phyloP scores from a whole-genome alignment of 2,797 vertebrate genomes.

The Notolepis coatsorum region DNA sequence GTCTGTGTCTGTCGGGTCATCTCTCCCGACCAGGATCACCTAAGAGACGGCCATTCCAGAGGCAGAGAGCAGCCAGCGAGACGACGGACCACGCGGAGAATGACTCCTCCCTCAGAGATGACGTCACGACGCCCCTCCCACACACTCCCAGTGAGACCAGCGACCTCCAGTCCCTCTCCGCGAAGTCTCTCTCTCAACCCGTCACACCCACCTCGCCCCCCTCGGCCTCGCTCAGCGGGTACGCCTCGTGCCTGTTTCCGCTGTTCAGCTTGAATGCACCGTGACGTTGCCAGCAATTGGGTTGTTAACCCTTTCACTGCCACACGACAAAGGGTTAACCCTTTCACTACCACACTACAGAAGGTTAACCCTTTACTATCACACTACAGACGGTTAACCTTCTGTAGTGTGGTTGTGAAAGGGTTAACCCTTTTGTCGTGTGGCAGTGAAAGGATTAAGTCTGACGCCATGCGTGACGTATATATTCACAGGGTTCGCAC shows the following conservation, averaged over 20 bases:
- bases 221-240: slow-evolving; percentile 90
- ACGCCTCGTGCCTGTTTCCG: slow-evolving; percentile 35
- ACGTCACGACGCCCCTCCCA: slow-evolving; percentile 77
- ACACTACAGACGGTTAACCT: no score
- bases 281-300: background rate
- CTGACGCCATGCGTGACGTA: no score
- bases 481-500: no score
- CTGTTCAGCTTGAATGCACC: background rate
- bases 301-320: no score
- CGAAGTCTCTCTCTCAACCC: slow-evolving; percentile 81
- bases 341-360: no score
- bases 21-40: slow-evolving; percentile 84
- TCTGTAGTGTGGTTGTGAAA: no score
- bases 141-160: slow-evolving; percentile 72
- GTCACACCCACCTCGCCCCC: slow-evolving; percentile 78
- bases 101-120: slow-evolving; percentile 76
- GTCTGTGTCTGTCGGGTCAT: slow-evolving; percentile 4
- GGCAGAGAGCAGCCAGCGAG: slow-evolving; percentile 95
- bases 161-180: slow-evolving; percentile 82
- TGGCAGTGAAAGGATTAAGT: no score
- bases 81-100: slow-evolving; percentile 89
- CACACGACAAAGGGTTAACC: no score
- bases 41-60: slow-evolving; percentile 91
- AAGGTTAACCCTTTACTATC: no score
- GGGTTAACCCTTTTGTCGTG: no score